A percentile compares a stretch with the other conserved stretches of the same genome.
These are phyloP conservation scores for Harpalus rufipes DNA, from an alignment of 2,888 invertebrate genomes.

Conservation along the genomic window DNA sequence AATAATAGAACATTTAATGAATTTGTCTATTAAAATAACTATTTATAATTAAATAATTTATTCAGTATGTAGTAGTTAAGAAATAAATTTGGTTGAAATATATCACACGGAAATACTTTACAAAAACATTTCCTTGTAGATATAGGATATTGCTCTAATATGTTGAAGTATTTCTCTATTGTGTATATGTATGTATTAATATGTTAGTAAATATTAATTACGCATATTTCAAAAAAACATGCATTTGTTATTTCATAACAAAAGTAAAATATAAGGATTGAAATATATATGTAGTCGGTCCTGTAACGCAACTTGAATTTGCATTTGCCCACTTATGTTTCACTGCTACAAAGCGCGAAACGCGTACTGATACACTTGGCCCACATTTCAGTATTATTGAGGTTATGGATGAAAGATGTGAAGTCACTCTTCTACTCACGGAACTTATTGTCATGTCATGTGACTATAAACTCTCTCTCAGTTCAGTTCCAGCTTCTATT, in stretches of 20 bases:
- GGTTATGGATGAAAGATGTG: constrained; percentile 62
- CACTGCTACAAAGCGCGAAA: not conserved
- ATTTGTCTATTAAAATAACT: too few species aligned
- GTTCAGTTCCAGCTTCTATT: constrained; percentile 40
- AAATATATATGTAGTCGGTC: not conserved
- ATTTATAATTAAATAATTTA: not conserved
- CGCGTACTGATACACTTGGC: constrained; percentile 53
- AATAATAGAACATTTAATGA: too few species aligned
- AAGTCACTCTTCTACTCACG: constrained; percentile 49
- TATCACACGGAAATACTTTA: not conserved
- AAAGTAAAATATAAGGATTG: not conserved
- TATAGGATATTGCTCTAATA: not conserved
- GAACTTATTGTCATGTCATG: constrained; percentile 59
- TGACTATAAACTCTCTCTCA: constrained; percentile 47
- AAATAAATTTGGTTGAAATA: not conserved
- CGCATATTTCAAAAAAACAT: not conserved
- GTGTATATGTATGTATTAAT: not conserved
- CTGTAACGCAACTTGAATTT: not conserved
- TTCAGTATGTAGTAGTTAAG: not conserved
- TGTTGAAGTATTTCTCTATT: not conserved
- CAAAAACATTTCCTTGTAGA: too few species aligned
- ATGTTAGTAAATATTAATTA: not conserved
- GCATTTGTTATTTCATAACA: not conserved
- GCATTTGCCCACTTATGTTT: not conserved
- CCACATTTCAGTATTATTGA: constrained; percentile 61